phyloP scores from a whole-genome alignment of 2,113 vertebrate genomes.

The Alouatta palliata region DNA sequence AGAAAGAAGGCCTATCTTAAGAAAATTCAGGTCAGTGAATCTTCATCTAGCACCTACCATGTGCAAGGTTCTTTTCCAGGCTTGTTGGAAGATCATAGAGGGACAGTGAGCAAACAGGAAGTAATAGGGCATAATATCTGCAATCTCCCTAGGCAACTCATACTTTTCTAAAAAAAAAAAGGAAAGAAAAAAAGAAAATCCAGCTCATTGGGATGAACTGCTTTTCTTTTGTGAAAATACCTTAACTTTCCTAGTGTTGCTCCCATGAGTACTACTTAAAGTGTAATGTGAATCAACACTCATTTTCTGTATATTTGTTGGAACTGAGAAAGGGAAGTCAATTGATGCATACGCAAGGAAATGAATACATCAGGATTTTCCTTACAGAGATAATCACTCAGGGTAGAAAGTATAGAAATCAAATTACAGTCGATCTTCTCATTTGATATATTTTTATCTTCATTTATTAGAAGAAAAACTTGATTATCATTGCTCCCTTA shows the following conservation, averaged over 20 bases:
- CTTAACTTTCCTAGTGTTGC: background rate
- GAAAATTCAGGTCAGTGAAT: background rate
- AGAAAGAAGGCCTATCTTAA: background rate
- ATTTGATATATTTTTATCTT: conserved; percentile 4
- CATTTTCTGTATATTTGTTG: background rate
- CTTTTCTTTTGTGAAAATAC: conserved; percentile 10
- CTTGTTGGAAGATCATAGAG: background rate
- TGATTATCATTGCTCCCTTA: background rate
- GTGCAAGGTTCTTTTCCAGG: background rate
- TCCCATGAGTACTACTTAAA: background rate
- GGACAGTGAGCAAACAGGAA: background rate
- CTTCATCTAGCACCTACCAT: background rate
- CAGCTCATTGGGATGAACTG: background rate
- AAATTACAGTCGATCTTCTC: background rate
- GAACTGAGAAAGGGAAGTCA: conserved; percentile 4
- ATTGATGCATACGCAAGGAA: background rate
- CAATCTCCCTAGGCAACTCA: background rate
- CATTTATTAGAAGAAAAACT: conserved; percentile 12
- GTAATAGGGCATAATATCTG: background rate
- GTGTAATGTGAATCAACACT: background rate
- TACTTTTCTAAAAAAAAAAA: background rate
- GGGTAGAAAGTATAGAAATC: background rate
- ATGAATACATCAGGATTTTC: background rate
- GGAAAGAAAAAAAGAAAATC: background rate
- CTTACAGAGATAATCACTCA: background rate